Base-by-base conservation (phyloP, 2,888 invertebrate genomes). In the Hedychridium roseum region DNA sequence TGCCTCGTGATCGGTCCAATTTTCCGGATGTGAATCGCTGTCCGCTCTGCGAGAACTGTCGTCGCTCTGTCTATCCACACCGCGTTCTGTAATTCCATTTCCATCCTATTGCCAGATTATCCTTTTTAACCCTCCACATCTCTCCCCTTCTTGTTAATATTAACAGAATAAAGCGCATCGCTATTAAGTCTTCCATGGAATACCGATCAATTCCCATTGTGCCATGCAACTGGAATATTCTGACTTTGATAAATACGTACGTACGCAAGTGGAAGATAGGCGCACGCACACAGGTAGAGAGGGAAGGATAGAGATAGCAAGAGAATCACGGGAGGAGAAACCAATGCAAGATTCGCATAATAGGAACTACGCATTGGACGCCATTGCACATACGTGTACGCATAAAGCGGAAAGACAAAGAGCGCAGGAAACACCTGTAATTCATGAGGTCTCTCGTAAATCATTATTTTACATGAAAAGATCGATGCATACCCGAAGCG, bases 1-100 rank as follows among this genome's bases (percentile, higher is more conserved):
- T 21, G 84, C 86, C 73, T 89, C 88, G 48, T 86, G 86, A 77
- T 89, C 88, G 18, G 87, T 86, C 79, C 85, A 86, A 64, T 80
- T 81, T 48, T 82, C 82, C 34, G 82, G 80, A 64, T 84, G 82
- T 2, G 82, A 81, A 57, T 84, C 84, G 27, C 83, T 83, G 68
- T 84, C 84, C 14, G 82, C 82, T 53, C 82, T 79, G 57, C 82
- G 80, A 15, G 82, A 82, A 61, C 83, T 83, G 66, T 84, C 84
- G 58, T 84, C 84, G 69, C 83, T 83, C 54, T 81, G 78, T 50
- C 82, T 75, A 49, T 83, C 84, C 48, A 79, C 72, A 16, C 79
- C 79, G 17, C 80, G 79, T 51, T 81, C 81, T 79, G 78, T 30
- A 79, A 77, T 51, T 52, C 39, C 12, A 46, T 62, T 57, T 61